phyloP scores from a whole-genome alignment of 2,888 invertebrate species.

The Sarcophaga variegata region DNA sequence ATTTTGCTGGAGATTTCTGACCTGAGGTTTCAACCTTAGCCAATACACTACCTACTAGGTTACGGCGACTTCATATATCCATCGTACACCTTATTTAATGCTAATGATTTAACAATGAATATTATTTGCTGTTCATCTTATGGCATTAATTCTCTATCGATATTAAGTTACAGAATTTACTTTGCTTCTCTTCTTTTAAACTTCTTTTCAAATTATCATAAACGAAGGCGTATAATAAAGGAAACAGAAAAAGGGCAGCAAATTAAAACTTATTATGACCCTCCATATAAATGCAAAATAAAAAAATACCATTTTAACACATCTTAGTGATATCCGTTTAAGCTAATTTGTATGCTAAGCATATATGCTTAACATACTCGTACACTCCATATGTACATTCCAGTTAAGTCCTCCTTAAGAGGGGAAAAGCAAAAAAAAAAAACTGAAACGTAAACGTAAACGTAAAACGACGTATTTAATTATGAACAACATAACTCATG shows the following conservation, averaged over 20 bases:
- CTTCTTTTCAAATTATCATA: slow-evolving; percentile 27
- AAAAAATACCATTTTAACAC: slow-evolving; percentile 2
- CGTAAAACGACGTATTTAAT: neutral
- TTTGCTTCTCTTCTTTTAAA: neutral
- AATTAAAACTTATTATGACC: slow-evolving; percentile 56
- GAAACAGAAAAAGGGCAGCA: neutral
- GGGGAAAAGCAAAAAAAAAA: neutral
- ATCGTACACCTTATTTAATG: neutral
- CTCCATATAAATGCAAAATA: slow-evolving; percentile 3
- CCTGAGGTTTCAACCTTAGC: too few species aligned
- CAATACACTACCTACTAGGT: too few species aligned
- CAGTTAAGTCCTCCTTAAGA: slow-evolving; percentile 30
- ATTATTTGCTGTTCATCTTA: too few species aligned
- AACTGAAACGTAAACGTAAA: neutral
- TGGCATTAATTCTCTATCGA: neutral
- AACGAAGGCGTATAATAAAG: neutral
- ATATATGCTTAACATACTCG: slow-evolving; percentile 42
- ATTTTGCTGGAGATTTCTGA: too few species aligned
- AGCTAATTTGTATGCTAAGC: slow-evolving; percentile 69
- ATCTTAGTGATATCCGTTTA: slow-evolving; percentile 46
- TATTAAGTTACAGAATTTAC: neutral
- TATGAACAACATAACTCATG: neutral
- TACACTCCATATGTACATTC: slow-evolving; percentile 5
- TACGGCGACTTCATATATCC: too few species aligned
- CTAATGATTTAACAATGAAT: too few species aligned